Evolutionary conservation across 2,888 invertebrate species (phyloP), one percentile per base, ranked within the genome.

Genomic region (Rotaria magnacalcarata): DNA sequence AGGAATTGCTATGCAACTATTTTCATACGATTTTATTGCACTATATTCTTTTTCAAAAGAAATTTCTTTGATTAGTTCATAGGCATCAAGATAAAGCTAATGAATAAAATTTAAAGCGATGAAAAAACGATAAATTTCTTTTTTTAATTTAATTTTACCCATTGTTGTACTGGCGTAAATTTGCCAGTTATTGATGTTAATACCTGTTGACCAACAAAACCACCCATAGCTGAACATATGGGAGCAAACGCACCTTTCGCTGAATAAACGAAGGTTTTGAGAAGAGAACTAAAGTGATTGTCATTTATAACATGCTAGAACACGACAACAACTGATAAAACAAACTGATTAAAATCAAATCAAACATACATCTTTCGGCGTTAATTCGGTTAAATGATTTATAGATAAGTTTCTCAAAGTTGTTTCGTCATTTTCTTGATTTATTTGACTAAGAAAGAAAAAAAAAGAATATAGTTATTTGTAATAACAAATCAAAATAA

Each of bases 171-270:
- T n/a, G 91, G 91, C 47, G 90, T 89, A 87, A 91, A 91, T 88
- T 91, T 91, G n/a, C 90, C 90, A 14, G 91, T 91, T 34, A 92
- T 87, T 6, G 91, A 90, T 87, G 92, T 92, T 21, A 91, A 88
- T 14, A 89, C 90, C 87, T 92, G 91, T 88, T 92, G 91, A n/a
- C 91, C 91, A 10, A 90, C 90, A 41, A 91, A 88, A 24, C 91
- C 91, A 16, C 91, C 91, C 34, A 91, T 87, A 8, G 89, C 88
- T 2, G 91, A 90, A 89, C 90, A 90, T 24, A 91, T 87, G 3
- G 91, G 90, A 1, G 90, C 88, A 43, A 91, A 89, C 75, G 89
- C 88, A 3, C 91, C 91, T 14, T 87, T 86, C 0, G 47, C 43
- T 47, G 86, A 52, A 2, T 85, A 56, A 19, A 75, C 27, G 27